These are phyloP conservation scores for Drosophila subquinaria DNA, from an alignment of 2,888 invertebrate genomes.

Conservation along the genomic window DNA sequence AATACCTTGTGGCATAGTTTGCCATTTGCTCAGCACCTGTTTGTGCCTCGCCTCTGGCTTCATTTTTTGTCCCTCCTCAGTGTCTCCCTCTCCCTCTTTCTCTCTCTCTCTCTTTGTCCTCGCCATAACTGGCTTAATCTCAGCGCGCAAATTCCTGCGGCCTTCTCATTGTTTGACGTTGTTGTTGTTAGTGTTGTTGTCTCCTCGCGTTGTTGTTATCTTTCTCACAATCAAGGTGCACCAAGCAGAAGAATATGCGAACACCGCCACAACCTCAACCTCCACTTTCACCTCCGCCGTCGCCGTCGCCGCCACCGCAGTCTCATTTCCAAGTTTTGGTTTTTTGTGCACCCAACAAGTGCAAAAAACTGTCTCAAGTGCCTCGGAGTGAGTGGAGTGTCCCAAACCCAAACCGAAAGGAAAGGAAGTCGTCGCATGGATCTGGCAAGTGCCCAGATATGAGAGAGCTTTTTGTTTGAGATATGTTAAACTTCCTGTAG, in stretches of 20 bases:
- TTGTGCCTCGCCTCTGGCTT: constrained; percentile 48
- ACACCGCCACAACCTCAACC: constrained; percentile 38
- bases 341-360: constrained; percentile 58
- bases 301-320: constrained; percentile 8
- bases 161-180: constrained; percentile 76
- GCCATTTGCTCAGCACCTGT: constrained; percentile 79
- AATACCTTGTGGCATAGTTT: constrained; percentile 85
- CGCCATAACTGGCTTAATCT: constrained; percentile 70
- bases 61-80: background rate
- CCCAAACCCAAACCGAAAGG: constrained; percentile 47
- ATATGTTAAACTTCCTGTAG: constrained; percentile 78
- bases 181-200: constrained; percentile 58
- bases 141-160: constrained; percentile 74
- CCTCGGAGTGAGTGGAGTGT: constrained; percentile 43
- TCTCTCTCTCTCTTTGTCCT: constrained; percentile 7
- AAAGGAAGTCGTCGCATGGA: constrained; percentile 72
- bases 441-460: constrained; percentile 60
- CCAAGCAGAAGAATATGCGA: constrained; percentile 51
- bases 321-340: constrained; percentile 38
- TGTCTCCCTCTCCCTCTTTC: background rate
- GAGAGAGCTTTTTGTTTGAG: constrained; percentile 74
- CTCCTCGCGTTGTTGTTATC: constrained; percentile 69
- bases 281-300: constrained; percentile 12
- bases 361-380: constrained; percentile 79
- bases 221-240: constrained; percentile 82